phyloP scores from a whole-genome alignment of 1,140 invertebrate genomes.

The Drosophila ercepeae region DNA sequence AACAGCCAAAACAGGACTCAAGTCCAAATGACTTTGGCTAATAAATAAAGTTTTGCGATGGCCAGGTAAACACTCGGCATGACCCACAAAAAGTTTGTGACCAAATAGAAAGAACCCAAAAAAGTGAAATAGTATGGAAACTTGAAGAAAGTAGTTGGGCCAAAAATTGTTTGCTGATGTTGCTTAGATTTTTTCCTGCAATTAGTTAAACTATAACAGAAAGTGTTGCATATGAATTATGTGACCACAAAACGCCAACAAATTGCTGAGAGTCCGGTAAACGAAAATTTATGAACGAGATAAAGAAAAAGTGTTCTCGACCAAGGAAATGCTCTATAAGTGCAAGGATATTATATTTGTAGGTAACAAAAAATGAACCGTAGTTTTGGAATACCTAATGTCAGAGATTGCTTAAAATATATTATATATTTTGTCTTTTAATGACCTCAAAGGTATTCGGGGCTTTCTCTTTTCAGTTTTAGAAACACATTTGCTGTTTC shows the following conservation, averaged over 20 bases:
- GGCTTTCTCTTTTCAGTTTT: not conserved
- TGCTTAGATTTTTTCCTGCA: conserved; percentile 39
- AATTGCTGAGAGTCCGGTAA: conserved; percentile 18
- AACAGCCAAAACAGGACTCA: conserved; percentile 23
- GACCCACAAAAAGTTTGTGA: conserved; percentile 41
- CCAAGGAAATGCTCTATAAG: not conserved
- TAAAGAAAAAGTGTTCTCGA: not conserved
- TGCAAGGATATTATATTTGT: too few species aligned
- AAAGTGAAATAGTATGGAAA: not conserved
- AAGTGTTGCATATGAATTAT: conserved; percentile 44
- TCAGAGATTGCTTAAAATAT: not conserved
- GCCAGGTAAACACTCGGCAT: conserved; percentile 44
- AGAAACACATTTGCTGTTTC: conserved; percentile 27
- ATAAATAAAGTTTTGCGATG: conserved; percentile 41
- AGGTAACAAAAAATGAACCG: too few species aligned
- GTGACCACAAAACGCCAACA: conserved; percentile 32
- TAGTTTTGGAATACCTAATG: not conserved
- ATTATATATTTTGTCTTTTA: not conserved
- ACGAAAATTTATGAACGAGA: conserved; percentile 27
- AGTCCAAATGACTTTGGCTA: conserved; percentile 45
- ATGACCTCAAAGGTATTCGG: conserved; percentile 14
- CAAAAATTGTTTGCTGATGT: conserved; percentile 36
- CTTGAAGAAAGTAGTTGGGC: conserved; percentile 12
- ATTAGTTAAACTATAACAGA: conserved; percentile 45
- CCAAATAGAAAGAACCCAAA: conserved; percentile 32